Base-by-base conservation (phyloP, 2,888 invertebrate genomes). In the Apamea epomidion region DNA sequence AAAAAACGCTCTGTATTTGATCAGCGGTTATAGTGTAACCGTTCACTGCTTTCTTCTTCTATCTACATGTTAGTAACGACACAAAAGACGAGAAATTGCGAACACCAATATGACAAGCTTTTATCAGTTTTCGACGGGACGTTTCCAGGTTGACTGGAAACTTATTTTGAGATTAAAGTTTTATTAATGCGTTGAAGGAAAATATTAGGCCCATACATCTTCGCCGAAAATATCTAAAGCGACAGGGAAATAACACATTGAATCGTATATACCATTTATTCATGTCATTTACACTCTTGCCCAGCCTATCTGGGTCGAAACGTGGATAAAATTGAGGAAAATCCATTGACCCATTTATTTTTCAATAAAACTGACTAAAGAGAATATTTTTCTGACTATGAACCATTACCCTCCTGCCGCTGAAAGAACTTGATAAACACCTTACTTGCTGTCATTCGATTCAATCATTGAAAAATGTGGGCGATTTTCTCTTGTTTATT, bases 281-380 rank as follows among this genome's bases (percentile, higher is more conserved):
- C 10, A 32, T 42, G 78, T 78, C 72, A 58, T 83, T 77, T 45
- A 60, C 68, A 62, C 37, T 68, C 54, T 16, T n/a, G 10, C n/a
- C 78, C 64, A 42, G n/a, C 64, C 16, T 32, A 78, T 84, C 18
- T 73, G 60, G 69, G 79, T 78, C 73, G 32, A 65, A 69, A 60
- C 18, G n/a, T 64, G 48, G 58, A 64, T 64, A 32, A 73, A 73
- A 82, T 73, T 68, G 64, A 79, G 82, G 78, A 78, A 73, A 82
- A 73, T 58, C 42, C 69, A 51, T 18, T 82, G 79, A 84, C 69
- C 78, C 16, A 78, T 82, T 70, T 83, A 68, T 58, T 78, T 73
- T 73, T 65, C 69, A 69, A 83, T 64, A 73, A 73, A 83, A 45
- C n/a, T 69, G 32, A 51, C 64, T 60, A 16, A 70, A 67, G 60